Base-by-base conservation (phyloP, 2,888 invertebrate genomes). In the Acleris laterana region DNA sequence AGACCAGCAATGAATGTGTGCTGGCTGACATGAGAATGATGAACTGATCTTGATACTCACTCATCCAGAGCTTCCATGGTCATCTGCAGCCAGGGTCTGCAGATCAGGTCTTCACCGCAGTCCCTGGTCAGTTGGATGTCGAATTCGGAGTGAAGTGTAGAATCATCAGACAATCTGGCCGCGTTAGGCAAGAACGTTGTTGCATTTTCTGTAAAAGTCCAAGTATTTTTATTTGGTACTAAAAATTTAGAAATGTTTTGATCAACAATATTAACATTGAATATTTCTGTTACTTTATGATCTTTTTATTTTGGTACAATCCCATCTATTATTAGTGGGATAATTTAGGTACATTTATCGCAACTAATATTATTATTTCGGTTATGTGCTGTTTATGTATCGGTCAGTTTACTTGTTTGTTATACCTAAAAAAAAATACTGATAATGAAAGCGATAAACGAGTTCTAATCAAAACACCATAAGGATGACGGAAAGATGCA, bases 91-190 rank as follows among this genome's bases (percentile, higher is more conserved):
- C 90, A 87, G 1, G 94, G 93, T 9, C 82, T 87, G 74, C 95
- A 94, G 60, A 93, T 84, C 48, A 93, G 80, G 68, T 94, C 94
- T 16, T 88, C 83, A 0, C 94, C 94, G 72, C 95, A 95, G 63
- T 93, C 94, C 51, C 90, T 84, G 0, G 93, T 86, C 51, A 93
- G 69, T 53, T 90, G 90, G 9, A 92, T 86, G 0, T 84, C 77
- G 28, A 88, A 86, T 1, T 83, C 79, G 2, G 87, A 79, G 28
- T 81, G 79, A 22, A 87, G 69, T 1, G 69, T 71, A 0, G 90
- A 88, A 5, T 85, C 81, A 25, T 87, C 87, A 0, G 88, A 88
- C 19, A 75, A 62, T 67, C 92, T 83, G 16, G 84, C 90, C 19
- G 78, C 77, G 16, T 79, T 71, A 16, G 56, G 48, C 13, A 77